Evolutionary conservation across 2,113 vertebrate genomes (phyloP).

Genomic region (Channa maculata): DNA sequence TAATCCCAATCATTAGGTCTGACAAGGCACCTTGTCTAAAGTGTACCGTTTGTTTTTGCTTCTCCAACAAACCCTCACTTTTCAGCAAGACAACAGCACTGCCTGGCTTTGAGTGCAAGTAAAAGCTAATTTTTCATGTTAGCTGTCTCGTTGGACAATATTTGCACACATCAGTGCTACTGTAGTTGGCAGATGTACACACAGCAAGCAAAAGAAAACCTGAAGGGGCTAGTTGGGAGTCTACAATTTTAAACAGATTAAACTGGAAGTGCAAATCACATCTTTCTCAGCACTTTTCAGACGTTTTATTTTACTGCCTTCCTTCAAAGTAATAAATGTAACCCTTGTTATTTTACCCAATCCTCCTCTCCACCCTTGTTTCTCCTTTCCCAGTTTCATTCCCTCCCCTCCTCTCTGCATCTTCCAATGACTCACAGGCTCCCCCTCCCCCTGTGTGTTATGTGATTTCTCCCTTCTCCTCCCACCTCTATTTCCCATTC

Average conservation of each 20-base stretch:
- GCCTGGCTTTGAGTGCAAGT: slow-evolving; percentile 7
- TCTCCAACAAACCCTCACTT: background rate
- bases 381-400: slow-evolving; percentile 30
- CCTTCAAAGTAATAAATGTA: slow-evolving; percentile 6
- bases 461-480: slow-evolving; percentile 67
- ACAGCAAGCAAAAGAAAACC: slow-evolving; percentile 4
- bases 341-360: slow-evolving; percentile 24
- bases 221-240: background rate
- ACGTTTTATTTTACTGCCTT: background rate
- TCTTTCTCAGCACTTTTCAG: background rate
- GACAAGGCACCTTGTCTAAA: slow-evolving; percentile 13
- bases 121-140: slow-evolving; percentile 25
- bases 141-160: slow-evolving; percentile 16
- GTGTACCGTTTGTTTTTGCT: slow-evolving; percentile 6
- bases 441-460: slow-evolving; percentile 70
- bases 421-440: slow-evolving; percentile 76
- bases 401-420: slow-evolving; percentile 60
- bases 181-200: slow-evolving; percentile 21
- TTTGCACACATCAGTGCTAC: slow-evolving; percentile 20
- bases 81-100: slow-evolving; percentile 5
- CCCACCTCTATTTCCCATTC: slow-evolving; percentile 53
- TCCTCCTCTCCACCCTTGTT: slow-evolving; percentile 33
- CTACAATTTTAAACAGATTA: background rate
- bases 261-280: background rate
- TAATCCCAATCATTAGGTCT: slow-evolving; percentile 55